Evolutionary conservation across 2,113 vertebrate species (phyloP), one percentile per base, ranked within the genome.

Genomic region (Rhombomys opimus): DNA sequence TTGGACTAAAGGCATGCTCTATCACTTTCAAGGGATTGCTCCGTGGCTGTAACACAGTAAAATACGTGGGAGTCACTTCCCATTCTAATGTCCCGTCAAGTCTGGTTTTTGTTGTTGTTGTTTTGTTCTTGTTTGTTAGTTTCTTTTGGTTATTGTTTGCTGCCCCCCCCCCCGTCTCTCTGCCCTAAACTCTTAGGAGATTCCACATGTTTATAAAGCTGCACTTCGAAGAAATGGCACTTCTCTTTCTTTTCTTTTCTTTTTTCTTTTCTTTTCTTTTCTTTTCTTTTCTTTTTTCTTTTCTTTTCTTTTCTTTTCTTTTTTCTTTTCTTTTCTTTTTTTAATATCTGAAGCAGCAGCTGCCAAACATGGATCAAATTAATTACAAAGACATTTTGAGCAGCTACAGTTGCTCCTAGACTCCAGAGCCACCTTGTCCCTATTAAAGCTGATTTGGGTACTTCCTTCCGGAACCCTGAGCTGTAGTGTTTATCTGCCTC

Each of bases 341-440:
- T 46, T 46, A 46, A 46, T 46, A 96, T 78, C 93, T 89, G 92
- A 96, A 95, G 76, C 95, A 92, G 80, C 81, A 65, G 46, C 93
- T 97, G 90, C 90, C 95, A 93, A 97, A 97, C 72, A 52, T 97
- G 86, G 93, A 87, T 96, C 96, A 86, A 75, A 87, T 93, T 97
- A 98, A 97, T 98, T 87, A 95, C 97, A 98, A 95, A 87, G 38
- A 59, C 68, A 94, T 97, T 97, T 95, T 85, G 78, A 89, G 20
- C 20, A n/a, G 65, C 76, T 78, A 30, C 94, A 94, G 73, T 95
- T 91, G 96, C 65, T 52, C 76, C 59, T 94, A 97, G 96, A 97
- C 96, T 97, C 50, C 75, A 93, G 63, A 97, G 93, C 46, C 80
- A 75, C 78, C 76, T 85, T 32, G 65, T 67, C 8, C 54, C 80